Evolutionary conservation across 1,140 invertebrate genomes (phyloP), one percentile per base, ranked within the genome.

Genomic region (Calycopis cecrops): DNA sequence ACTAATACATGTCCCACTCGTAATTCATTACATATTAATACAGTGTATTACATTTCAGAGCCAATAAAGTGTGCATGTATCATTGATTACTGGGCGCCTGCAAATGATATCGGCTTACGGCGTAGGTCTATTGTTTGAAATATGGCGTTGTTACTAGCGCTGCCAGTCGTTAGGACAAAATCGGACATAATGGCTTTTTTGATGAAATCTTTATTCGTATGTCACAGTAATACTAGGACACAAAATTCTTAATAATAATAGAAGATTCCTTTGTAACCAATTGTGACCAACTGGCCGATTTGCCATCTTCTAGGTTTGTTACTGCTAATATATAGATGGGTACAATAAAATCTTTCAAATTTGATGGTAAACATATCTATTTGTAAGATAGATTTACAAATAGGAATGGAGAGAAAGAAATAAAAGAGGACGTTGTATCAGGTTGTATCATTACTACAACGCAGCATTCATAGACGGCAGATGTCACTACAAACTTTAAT

Each of bases 1-100:
- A 44, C 40, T 44, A 44, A 44, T 44, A 44, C 17, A 16, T 16
- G 40, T 44, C 14, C 17, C 40, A 14, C 40, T 16, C 12, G 40
- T 3, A 40, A 40, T 44, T 16, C 40, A 44, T 44, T 44, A 44
- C 40, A 16, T 44, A 16, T 16, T 16, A 9, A 44, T 17, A 16
- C 6, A 6, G 16, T 14, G 12, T 16, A 44, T 44, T 44, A 44
- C 14, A 44, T 44, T 44, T 44, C 40, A 44, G 40, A 44, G 40
- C 40, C 16, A 14, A 44, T 44, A 44, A 44, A 44, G 17, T 44
- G 40, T 9, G 17, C 40, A 14, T 9, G 40, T 44, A 44, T 16
- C 40, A 16, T 44, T 16, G 40, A 44, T 44, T 44, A 17, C 12
- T 6, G 21, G 14, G 17, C 12, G 11, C 14, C 38, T 40, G n/a